Evolutionary conservation across 2,797 vertebrate species (phyloP).

Genomic region (Benthosema pterotum): DNA sequence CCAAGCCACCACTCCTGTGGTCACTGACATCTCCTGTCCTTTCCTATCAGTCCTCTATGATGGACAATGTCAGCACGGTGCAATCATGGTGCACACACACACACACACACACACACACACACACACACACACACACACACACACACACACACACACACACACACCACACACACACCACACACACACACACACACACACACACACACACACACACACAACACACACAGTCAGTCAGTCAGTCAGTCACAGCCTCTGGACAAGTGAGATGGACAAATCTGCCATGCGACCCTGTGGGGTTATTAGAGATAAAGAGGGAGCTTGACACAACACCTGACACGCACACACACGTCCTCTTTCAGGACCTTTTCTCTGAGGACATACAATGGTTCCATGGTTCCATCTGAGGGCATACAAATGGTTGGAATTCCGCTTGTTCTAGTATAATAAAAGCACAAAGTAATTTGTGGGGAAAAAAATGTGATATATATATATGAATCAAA

Average conservation of each 20-base stretch:
- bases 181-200: background rate
- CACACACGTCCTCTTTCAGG: too few species aligned
- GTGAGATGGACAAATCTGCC: slow-evolving; percentile 33
- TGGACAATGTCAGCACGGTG: slow-evolving; percentile 63
- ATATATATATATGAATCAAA: too few species aligned
- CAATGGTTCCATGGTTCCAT: too few species aligned
- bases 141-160: background rate
- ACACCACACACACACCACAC: background rate
- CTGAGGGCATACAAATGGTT: too few species aligned
- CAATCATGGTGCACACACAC: slow-evolving; percentile 13
- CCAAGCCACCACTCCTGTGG: slow-evolving; percentile 53
- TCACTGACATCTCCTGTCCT: slow-evolving; percentile 70
- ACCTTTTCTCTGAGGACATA: too few species aligned
- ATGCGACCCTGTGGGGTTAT: slow-evolving; percentile 2
- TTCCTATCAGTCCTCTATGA: slow-evolving; percentile 67
- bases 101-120: background rate
- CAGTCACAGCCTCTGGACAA: slow-evolving; percentile 21
- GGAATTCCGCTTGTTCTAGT: too few species aligned
- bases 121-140: background rate
- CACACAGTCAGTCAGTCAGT: too few species aligned
- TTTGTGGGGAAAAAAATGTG: too few species aligned
- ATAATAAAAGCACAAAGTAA: too few species aligned
- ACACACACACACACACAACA: slow-evolving; percentile 23
- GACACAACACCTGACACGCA: slow-evolving; percentile 31
- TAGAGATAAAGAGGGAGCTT: slow-evolving; percentile 33